These are phyloP conservation scores for Rhodophaea formosa DNA, from an alignment of 2,888 invertebrate genomes.

Conservation along the genomic window DNA sequence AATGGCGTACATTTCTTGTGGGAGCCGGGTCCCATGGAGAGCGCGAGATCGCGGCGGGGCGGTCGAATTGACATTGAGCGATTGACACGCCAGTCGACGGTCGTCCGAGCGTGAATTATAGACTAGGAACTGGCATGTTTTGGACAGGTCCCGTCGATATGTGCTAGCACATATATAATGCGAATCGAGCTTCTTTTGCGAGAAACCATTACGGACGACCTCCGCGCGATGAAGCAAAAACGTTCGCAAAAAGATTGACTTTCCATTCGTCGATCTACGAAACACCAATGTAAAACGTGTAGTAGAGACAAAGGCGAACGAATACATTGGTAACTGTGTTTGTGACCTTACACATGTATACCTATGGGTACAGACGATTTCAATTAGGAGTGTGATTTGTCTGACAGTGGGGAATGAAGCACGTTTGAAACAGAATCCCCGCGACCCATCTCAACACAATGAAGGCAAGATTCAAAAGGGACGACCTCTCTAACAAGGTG, in stretches of 20 bases:
- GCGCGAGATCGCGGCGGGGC: conserved; percentile 53
- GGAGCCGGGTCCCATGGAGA: conserved; percentile 48
- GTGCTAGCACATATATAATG: conserved; percentile 34
- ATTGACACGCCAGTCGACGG: conserved; percentile 51
- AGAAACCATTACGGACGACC: conserved; percentile 22
- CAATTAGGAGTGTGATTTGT: conserved; percentile 58
- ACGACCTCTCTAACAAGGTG: conserved; percentile 70
- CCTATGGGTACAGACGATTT: conserved; percentile 40
- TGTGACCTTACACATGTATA: background rate
- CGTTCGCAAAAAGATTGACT: conserved; percentile 7
- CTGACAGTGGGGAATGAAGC: conserved; percentile 43
- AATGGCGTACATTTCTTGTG: conserved; percentile 67
- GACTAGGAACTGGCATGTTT: conserved; percentile 50
- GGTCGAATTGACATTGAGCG: conserved; percentile 65
- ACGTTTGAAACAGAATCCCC: conserved; percentile 64
- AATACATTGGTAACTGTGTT: conserved; percentile 2
- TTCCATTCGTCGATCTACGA: background rate
- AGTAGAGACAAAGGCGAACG: background rate
- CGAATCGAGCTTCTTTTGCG: conserved; percentile 23
- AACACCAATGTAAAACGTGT: background rate
- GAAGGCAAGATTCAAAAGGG: conserved; percentile 63
- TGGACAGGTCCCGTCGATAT: conserved; percentile 46
- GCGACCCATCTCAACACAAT: conserved; percentile 66
- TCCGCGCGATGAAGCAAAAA: conserved; percentile 16
- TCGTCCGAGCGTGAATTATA: conserved; percentile 57